Evolutionary conservation across 2,797 vertebrate genomes (phyloP).

Genomic region (Prunella strophiata): DNA sequence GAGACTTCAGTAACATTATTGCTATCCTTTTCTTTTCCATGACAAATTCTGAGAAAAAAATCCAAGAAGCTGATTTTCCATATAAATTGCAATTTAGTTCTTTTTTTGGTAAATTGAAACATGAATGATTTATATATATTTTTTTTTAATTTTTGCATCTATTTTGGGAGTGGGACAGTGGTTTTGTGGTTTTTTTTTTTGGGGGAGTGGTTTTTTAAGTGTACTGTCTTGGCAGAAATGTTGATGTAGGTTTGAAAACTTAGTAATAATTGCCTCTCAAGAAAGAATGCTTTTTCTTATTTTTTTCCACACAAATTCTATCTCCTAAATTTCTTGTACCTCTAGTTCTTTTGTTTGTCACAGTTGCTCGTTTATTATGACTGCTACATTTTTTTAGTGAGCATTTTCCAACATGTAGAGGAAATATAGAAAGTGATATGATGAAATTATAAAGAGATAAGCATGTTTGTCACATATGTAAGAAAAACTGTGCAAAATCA

Average conservation of each 20-base stretch:
- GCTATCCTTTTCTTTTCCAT: neutral
- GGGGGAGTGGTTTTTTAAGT: too few relatives aligned
- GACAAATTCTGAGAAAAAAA: neutral
- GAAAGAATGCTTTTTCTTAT: neutral
- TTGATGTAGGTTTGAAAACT: neutral
- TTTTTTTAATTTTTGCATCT: neutral
- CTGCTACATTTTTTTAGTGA: too few relatives aligned
- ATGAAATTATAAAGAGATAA: neutral
- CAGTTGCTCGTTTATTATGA: neutral
- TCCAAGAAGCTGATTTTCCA: neutral
- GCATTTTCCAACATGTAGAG: neutral
- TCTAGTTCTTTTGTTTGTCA: neutral
- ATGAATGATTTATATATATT: neutral
- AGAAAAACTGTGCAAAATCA: neutral
- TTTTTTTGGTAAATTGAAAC: neutral
- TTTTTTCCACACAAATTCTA: neutral
- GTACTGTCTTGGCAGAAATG: neutral
- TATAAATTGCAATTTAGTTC: neutral
- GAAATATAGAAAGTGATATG: neutral
- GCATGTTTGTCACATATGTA: neutral
- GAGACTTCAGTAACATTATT: neutral
- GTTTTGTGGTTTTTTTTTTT: neutral
- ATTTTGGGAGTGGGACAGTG: rapidly evolving
- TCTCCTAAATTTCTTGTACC: neutral
- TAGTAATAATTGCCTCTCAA: neutral